These are phyloP conservation scores for Neotragus moschatus DNA, from an alignment of 2,113 vertebrate species.

Conservation along the genomic window DNA sequence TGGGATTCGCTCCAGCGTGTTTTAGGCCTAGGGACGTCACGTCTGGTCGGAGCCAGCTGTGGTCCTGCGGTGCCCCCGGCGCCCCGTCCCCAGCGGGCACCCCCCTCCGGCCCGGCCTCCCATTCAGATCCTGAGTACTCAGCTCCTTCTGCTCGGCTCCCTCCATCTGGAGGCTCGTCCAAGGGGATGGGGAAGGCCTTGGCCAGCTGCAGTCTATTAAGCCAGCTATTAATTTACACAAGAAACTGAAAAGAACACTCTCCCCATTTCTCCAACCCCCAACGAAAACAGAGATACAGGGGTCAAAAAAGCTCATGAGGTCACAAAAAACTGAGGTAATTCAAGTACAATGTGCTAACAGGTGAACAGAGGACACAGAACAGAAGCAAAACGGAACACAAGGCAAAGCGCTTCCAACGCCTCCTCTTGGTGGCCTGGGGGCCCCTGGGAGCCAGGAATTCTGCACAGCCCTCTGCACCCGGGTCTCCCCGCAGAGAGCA, in stretches of 20 bases:
- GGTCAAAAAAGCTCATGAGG: constrained; percentile 91
- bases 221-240: constrained; percentile 51
- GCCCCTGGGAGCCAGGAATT: neutral
- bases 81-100: neutral
- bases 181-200: neutral
- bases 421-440: neutral
- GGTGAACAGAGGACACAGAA: constrained; percentile 39
- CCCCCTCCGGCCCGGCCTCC: neutral
- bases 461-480: neutral
- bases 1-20: neutral
- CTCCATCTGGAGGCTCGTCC: neutral
- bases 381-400: constrained; percentile 58
- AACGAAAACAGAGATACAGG: constrained; percentile 79
- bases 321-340: constrained; percentile 98
- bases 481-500: neutral
- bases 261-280: constrained; percentile 48
- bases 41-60: neutral
- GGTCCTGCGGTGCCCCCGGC: neutral
- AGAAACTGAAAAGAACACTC: constrained; percentile 47
- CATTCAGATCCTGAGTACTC: neutral
- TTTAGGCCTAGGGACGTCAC: neutral
- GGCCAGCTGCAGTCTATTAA: constrained; percentile 22
- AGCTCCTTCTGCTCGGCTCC: neutral
- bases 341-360: constrained; percentile 97
- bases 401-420: constrained; percentile 45